Conservation (phyloP, 2,113 vertebrate genomes). For the Pomatostomus ruficeps region DNA sequence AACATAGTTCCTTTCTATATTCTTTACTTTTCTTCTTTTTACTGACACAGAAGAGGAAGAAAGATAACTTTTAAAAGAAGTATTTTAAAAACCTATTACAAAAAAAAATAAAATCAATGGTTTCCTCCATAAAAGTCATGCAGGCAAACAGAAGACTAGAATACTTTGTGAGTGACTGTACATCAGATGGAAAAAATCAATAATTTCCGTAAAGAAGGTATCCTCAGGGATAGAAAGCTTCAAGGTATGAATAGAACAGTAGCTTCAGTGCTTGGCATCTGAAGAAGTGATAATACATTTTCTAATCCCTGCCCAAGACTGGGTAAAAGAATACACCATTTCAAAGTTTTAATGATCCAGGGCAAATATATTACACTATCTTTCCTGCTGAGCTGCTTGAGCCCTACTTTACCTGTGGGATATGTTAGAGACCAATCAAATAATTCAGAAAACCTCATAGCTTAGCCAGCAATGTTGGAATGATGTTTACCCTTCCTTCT, state of each 20-base stretch:
- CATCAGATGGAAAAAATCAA: slow-evolving; percentile 52
- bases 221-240: slow-evolving; percentile 28
- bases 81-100: background rate
- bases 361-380: background rate
- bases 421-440: background rate
- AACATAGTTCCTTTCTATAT: background rate
- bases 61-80: background rate
- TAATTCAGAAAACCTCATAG: background rate
- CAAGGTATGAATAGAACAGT: slow-evolving; percentile 11
- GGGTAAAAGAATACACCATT: background rate
- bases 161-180: slow-evolving; percentile 32
- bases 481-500: background rate
- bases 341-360: slow-evolving; percentile 5
- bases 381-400: background rate
- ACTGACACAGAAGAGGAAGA: background rate
- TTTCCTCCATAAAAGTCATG: slow-evolving; percentile 20
- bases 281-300: slow-evolving; percentile 26
- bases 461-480: background rate
- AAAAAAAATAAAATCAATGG: slow-evolving; percentile 16
- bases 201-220: slow-evolving; percentile 12
- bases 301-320: slow-evolving; percentile 11
- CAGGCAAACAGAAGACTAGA: slow-evolving; percentile 8
- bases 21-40: background rate
- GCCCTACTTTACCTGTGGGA: background rate
- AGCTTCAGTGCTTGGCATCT: background rate